Conservation (phyloP, 1,140 invertebrate genomes). For the Charaxes varanes region DNA sequence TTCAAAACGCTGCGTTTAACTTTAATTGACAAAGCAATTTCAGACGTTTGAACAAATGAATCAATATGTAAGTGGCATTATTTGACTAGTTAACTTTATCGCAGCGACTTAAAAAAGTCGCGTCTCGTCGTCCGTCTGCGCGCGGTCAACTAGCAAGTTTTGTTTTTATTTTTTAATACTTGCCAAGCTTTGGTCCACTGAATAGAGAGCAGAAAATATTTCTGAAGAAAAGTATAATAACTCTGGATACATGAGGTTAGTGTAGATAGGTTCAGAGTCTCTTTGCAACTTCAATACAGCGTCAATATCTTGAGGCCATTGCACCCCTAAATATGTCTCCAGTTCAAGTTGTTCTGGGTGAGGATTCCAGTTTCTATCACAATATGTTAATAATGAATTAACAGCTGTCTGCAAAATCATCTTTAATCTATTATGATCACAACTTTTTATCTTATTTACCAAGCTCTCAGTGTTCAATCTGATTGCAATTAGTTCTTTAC, state of each 20-base stretch:
- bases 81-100: too few relatives aligned
- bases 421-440: conserved; percentile 25
- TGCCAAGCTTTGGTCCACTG: conserved; percentile 52
- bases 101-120: too few relatives aligned
- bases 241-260: conserved; percentile 78
- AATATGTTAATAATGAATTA: conserved; percentile 78
- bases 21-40: too few relatives aligned
- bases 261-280: conserved; percentile 79
- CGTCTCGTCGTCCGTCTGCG: too few relatives aligned
- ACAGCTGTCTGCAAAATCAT: conserved; percentile 33
- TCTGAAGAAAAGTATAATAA: conserved; percentile 80
- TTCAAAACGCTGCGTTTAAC: too few relatives aligned
- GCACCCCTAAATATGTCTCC: conserved; percentile 58
- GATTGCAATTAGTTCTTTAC: conserved; percentile 33
- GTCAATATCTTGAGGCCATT: conserved; percentile 58
- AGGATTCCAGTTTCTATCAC: conserved; percentile 88
- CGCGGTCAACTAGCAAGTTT: too few relatives aligned
- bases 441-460: conserved; percentile 29
- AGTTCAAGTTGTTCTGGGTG: conserved; percentile 71
- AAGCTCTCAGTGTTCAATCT: conserved; percentile 30
- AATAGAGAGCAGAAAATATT: conserved; percentile 76
- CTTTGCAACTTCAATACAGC: conserved; percentile 61
- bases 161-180: conserved; percentile 25
- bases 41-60: too few relatives aligned
- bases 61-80: too few relatives aligned